A percentile compares a stretch with the other conserved stretches of the same genome.
Conservation (phyloP, 2,113 vertebrate species). For the Nyctibius bracteatus region DNA sequence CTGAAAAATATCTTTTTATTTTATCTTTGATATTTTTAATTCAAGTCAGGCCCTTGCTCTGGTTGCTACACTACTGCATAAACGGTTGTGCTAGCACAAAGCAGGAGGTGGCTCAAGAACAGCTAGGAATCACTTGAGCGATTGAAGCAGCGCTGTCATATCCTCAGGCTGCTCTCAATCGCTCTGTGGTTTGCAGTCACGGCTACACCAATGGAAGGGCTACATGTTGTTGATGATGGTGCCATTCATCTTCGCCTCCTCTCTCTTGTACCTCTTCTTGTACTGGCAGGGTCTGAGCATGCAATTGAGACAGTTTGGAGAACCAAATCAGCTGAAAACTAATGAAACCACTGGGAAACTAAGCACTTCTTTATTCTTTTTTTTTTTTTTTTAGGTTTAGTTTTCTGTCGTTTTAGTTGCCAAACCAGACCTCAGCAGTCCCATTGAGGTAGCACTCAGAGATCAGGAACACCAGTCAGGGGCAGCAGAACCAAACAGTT, state of each 20-base stretch:
- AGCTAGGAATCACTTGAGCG: neutral
- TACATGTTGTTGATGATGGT: neutral
- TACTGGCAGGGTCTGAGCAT: neutral
- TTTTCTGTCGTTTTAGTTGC: neutral
- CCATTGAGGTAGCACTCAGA: rapidly evolving
- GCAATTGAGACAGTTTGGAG: neutral
- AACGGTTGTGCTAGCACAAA: neutral
- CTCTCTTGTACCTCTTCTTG: neutral
- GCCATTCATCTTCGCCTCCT: neutral
- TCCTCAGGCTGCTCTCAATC: neutral
- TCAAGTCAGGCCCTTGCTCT: neutral
- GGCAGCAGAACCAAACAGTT: neutral
- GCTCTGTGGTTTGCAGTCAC: neutral
- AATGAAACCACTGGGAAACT: neutral
- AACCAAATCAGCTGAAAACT: neutral
- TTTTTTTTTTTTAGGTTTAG: neutral
- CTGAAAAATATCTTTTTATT: neutral
- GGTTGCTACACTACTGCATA: neutral
- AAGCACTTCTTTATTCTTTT: no score
- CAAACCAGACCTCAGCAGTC: neutral
- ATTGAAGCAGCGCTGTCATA: neutral
- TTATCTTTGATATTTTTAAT: neutral
- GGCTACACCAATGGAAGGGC: neutral
- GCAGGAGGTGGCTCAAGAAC: neutral
- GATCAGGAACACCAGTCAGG: neutral